Evolutionary conservation across 1,140 invertebrate genomes (phyloP).

Genomic region (Zaprionus tsacasi): DNA sequence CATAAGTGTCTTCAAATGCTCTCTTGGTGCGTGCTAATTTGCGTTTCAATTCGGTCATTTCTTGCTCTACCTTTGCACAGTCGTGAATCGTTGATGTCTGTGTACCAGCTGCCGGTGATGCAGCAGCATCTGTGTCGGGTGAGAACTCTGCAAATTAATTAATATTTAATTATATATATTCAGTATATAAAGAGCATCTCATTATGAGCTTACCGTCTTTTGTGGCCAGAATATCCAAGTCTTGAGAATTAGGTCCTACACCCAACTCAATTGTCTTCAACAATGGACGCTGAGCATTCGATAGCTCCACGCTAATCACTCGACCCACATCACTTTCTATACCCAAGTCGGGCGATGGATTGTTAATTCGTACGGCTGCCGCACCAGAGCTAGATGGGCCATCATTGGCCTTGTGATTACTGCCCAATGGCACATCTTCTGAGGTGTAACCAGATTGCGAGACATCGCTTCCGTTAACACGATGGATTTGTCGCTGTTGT

Average conservation of each 20-base stretch:
- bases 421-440: conserved; percentile 65
- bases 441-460: conserved; percentile 79
- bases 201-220: conserved; percentile 49
- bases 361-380: conserved; percentile 80
- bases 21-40: conserved; percentile 85
- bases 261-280: conserved; percentile 73
- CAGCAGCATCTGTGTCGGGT: conserved; percentile 25
- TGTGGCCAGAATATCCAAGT: conserved; percentile 4
- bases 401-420: conserved; percentile 7
- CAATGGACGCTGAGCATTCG: conserved; percentile 58
- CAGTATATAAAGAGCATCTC: not conserved
- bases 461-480: conserved; percentile 63
- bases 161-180: not conserved
- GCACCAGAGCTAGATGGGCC: conserved; percentile 12
- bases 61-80: conserved; percentile 85
- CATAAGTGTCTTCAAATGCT: conserved; percentile 86
- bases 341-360: conserved; percentile 89
- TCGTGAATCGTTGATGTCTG: conserved; percentile 50
- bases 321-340: conserved; percentile 89
- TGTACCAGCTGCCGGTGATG: conserved; percentile 7
- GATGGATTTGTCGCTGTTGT: conserved; percentile 20
- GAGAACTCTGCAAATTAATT: conserved; percentile 43
- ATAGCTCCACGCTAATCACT: conserved; percentile 85
- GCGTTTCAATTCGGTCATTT: conserved; percentile 85
- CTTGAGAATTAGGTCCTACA: conserved; percentile 2